Conservation (phyloP, 1,140 invertebrate genomes). For the Hirudo medicinalis region DNA sequence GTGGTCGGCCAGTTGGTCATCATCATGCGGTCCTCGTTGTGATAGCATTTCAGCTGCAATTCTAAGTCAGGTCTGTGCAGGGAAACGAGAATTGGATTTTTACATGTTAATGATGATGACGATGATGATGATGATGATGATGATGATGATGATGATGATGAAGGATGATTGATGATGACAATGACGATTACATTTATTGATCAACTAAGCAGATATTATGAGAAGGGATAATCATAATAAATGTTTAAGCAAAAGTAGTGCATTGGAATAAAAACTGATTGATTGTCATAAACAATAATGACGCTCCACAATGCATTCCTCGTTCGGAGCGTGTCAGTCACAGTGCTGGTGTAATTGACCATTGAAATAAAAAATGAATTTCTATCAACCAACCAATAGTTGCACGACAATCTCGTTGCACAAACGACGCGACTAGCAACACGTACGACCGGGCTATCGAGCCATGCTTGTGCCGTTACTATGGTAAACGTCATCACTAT, state of each 20-base stretch:
- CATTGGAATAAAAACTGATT: no score
- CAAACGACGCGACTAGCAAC: no score
- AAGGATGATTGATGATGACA: no score
- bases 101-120: no score
- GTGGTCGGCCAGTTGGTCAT: conserved; percentile 86
- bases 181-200: no score
- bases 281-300: neutral
- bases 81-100: neutral
- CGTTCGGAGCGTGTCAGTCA: neutral
- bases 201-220: neutral
- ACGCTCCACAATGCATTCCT: neutral
- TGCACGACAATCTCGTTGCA: no score
- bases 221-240: neutral
- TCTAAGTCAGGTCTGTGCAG: conserved; percentile 52
- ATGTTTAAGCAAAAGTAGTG: no score
- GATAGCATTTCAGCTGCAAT: conserved; percentile 84
- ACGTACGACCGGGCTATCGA: no score
- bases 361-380: neutral
- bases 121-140: no score
- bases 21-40: conserved; percentile 86
- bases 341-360: neutral
- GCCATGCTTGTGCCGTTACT: no score
- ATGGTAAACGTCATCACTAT: neutral
- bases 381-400: no score
- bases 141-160: no score